These are phyloP conservation scores for Tridacna crocea DNA, from an alignment of 2,888 invertebrate genomes.

Conservation along the genomic window DNA sequence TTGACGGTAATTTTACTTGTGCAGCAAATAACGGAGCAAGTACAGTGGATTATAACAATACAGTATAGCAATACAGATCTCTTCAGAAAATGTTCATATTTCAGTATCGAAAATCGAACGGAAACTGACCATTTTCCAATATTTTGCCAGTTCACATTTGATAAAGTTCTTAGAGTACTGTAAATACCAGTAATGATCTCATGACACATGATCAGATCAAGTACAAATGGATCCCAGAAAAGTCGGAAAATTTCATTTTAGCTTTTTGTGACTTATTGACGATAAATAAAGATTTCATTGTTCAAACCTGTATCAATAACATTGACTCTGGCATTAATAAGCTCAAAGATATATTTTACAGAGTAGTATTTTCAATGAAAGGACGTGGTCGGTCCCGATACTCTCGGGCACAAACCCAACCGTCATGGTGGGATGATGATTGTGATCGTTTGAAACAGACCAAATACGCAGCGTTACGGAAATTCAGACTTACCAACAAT, in stretches of 20 bases:
- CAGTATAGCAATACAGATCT: background rate
- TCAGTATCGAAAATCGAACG: background rate
- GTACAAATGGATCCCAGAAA: background rate
- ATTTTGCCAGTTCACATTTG: background rate
- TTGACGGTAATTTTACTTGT: background rate
- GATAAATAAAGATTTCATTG: background rate
- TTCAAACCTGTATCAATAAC: background rate
- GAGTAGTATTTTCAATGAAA: background rate
- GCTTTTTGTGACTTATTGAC: background rate
- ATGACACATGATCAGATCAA: background rate
- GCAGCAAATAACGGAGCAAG: background rate
- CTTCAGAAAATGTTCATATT: background rate
- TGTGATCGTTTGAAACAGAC: background rate
- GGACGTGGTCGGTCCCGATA: background rate
- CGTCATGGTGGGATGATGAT: conserved; percentile 9
- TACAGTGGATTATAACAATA: conserved; percentile 1
- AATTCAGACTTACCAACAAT: background rate
- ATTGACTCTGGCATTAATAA: background rate
- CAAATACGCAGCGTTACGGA: background rate
- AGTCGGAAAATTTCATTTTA: background rate
- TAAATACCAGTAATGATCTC: background rate
- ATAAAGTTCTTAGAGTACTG: background rate
- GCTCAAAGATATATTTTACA: background rate
- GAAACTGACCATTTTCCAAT: background rate
- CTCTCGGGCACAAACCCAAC: background rate